Base-by-base conservation (phyloP, 2,113 vertebrate species). In the Epinephelus lanceolatus region DNA sequence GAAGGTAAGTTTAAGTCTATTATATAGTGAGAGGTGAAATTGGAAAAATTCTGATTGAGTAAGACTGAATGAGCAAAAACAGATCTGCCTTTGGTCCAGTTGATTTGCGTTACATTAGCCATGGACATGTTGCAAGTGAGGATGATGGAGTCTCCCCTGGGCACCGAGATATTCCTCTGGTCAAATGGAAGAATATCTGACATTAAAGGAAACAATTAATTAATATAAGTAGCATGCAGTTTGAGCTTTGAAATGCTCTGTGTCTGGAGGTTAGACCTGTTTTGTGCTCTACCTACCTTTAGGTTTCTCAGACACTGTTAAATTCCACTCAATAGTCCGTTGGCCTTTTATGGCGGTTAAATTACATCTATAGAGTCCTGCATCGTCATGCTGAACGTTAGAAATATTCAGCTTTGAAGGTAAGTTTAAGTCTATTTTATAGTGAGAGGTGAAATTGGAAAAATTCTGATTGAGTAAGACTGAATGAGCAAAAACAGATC, bases 311-410 rank as follows among this genome's bases (percentile, higher is more conserved):
- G 1, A 40, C 30, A 90, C 65, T 0, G 47, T 78, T 84, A 93
- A 49, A 78, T 73, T 91, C 86, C 86, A 92, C 14, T 0, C 1
- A 2, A 14, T 21, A 12, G 0, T 12, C 0, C 0, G 0, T 4
- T 0, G 0, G 2, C 84, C 86, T 0, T 0, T 0, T 0, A 0
- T 0, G 0, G 0, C 0, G 61, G 0, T 3, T 21, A 80, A 1
- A 1, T 0, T 0, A 73, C 89, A 92, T 33, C 0, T 62, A 57
- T 91, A 92, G 40, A 81, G 49, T 84, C 92, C 90, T 78, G 13
- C 1, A 56, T 92, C 84, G 0, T 87, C n/a, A 65, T n/a, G 9
- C 6, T 90, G 73, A 81, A 40, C 45, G 6, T 33, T 60, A 19
- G 12, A 30, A 68, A 91, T 83, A 8, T 2, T 86, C 0, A 78